These are phyloP conservation scores for Ecliptopera silaceata DNA, from an alignment of 2,888 invertebrate species.

Conservation along the genomic window DNA sequence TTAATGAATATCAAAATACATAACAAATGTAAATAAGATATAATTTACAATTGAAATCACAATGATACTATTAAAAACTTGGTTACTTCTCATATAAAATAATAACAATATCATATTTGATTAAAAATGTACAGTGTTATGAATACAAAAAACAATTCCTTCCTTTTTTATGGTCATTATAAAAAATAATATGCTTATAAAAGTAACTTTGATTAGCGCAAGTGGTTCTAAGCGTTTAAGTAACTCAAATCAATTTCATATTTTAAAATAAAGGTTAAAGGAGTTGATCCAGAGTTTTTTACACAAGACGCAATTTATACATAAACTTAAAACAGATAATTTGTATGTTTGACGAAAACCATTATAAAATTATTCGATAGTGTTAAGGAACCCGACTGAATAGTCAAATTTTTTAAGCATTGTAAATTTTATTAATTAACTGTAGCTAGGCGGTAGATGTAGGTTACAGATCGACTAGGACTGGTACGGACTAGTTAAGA, in stretches of 20 bases:
- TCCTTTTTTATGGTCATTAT: constrained; percentile 12
- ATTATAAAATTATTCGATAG: constrained; percentile 54
- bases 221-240: constrained; percentile 3
- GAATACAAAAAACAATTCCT: constrained; percentile 16
- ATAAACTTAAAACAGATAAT: constrained; percentile 22
- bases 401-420: constrained; percentile 79
- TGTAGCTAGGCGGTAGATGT: constrained; percentile 60
- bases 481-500: constrained; percentile 29
- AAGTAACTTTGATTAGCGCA: neutral
- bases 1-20: no score
- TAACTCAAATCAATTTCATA: constrained; percentile 1
- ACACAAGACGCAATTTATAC: constrained; percentile 3
- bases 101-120: neutral
- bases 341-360: constrained; percentile 12
- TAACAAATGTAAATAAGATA: no score
- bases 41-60: neutral
- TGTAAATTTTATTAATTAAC: constrained; percentile 53
- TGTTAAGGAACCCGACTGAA: constrained; percentile 80
- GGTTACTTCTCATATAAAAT: neutral
- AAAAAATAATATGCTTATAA: constrained; percentile 3
- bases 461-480: constrained; percentile 53
- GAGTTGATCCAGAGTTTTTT: neutral
- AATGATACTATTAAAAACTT: constrained; percentile 3
- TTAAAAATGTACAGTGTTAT: constrained; percentile 10
- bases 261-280: neutral